Evolutionary conservation across 2,888 invertebrate genomes (phyloP).

Genomic region (Microctonus hyperodae): DNA sequence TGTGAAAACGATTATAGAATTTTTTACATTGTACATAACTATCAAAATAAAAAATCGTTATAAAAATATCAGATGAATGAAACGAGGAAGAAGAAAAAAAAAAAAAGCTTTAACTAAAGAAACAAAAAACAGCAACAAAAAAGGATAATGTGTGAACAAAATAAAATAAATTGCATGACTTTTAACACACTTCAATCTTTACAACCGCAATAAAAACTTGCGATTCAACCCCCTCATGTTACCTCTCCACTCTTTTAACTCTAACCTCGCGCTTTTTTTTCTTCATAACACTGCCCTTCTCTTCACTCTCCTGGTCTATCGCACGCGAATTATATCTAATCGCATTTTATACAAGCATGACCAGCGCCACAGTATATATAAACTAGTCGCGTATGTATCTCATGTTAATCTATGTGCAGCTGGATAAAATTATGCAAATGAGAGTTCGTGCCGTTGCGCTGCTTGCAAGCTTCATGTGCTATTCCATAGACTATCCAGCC

Average conservation of each 20-base stretch:
- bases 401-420: conserved; percentile 36
- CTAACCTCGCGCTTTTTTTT: neutral
- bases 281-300: neutral
- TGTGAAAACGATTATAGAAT: no score
- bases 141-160: neutral
- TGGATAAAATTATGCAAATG: conserved; percentile 38
- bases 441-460: conserved; percentile 9
- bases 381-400: conserved; percentile 25
- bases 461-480: neutral
- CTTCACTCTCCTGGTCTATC: neutral
- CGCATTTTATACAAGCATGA: conserved; percentile 25
- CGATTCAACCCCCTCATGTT: neutral
- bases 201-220: neutral
- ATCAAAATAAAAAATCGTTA: no score
- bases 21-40: no score
- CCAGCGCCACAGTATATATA: conserved; percentile 1
- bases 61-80: neutral
- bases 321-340: conserved; percentile 21
- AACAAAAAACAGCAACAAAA: neutral
- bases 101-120: neutral
- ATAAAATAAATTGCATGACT: conserved; percentile 10
- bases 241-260: neutral
- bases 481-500: neutral
- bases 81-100: neutral
- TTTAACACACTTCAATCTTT: neutral